Percentiles rank a stretch among this genome's conserved stretches.
phyloP scores from a whole-genome alignment of 2,888 invertebrate species.

The Polia nebulosa region DNA sequence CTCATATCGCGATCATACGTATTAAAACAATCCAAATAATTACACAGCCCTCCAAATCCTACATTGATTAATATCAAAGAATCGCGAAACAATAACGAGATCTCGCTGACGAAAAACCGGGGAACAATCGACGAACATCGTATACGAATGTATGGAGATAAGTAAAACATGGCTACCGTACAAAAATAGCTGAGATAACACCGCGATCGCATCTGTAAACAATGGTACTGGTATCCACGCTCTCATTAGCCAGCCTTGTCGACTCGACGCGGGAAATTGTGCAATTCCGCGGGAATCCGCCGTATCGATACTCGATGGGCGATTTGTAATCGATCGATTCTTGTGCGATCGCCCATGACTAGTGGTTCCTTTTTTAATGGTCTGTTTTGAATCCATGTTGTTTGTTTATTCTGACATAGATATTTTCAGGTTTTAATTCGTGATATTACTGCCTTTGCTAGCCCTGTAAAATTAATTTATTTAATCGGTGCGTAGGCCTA shows the following conservation, averaged over 20 bases:
- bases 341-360: conserved; percentile 65
- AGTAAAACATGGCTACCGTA: conserved; percentile 87
- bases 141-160: conserved; percentile 84
- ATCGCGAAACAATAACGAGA: conserved; percentile 74
- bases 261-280: conserved; percentile 82
- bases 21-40: conserved; percentile 76
- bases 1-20: conserved; percentile 67
- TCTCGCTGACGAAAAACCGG: conserved; percentile 82
- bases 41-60: conserved; percentile 69
- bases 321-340: conserved; percentile 83
- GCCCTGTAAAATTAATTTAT: neutral
- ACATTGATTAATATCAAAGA: conserved; percentile 71
- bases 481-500: neutral
- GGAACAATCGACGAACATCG: conserved; percentile 83
- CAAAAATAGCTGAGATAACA: conserved; percentile 88
- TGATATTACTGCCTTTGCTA: no score
- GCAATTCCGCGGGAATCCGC: conserved; percentile 84
- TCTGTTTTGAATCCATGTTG: conserved; percentile 32
- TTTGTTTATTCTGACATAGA: conserved; percentile 7
- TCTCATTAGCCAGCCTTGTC: conserved; percentile 89
- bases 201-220: conserved; percentile 87
- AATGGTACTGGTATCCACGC: conserved; percentile 87
- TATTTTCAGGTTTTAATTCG: conserved; percentile 12
- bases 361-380: conserved; percentile 63
- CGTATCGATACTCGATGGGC: conserved; percentile 80